phyloP scores from a whole-genome alignment of 2,888 invertebrate genomes.

The Aleiodes leptofemur region DNA sequence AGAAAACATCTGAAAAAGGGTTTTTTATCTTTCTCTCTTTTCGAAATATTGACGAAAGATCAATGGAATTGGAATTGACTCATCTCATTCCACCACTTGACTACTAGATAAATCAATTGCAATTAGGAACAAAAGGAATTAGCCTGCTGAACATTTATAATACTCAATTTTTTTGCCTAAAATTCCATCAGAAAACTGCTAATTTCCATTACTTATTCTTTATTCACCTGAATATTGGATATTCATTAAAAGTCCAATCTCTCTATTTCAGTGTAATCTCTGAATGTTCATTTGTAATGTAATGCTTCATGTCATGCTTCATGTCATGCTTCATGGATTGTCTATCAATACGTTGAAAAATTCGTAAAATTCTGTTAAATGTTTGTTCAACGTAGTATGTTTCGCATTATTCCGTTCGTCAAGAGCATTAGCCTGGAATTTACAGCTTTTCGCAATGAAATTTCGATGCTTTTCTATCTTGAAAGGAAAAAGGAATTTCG shows the following conservation, averaged over 20 bases:
- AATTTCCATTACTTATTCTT: not conserved
- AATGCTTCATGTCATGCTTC: constrained; percentile 25
- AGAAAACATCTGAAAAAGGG: too few relatives aligned
- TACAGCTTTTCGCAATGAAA: not conserved
- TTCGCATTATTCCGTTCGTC: not conserved
- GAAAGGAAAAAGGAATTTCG: not conserved
- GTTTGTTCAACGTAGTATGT: too few relatives aligned
- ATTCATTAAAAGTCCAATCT: constrained; percentile 1
- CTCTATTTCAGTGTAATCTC: not conserved
- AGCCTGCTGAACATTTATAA: too few relatives aligned
- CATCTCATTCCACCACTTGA: too few relatives aligned
- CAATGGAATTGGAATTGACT: too few relatives aligned
- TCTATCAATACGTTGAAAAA: not conserved
- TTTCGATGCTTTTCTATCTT: not conserved
- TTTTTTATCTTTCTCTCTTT: too few relatives aligned
- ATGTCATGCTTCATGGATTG: constrained; percentile 24
- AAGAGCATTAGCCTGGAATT: not conserved
- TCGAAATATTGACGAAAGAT: too few relatives aligned
- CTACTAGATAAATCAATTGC: too few relatives aligned
- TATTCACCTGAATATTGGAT: not conserved
- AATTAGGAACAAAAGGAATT: too few relatives aligned
- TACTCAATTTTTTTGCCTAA: too few relatives aligned
- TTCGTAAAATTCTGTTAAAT: not conserved
- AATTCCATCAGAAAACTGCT: not conserved
- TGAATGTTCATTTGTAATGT: not conserved